A percentile compares a stretch with the other conserved stretches of the same genome.
phyloP scores from a whole-genome alignment of 2,113 vertebrate species.

The Noturus placidus region DNA sequence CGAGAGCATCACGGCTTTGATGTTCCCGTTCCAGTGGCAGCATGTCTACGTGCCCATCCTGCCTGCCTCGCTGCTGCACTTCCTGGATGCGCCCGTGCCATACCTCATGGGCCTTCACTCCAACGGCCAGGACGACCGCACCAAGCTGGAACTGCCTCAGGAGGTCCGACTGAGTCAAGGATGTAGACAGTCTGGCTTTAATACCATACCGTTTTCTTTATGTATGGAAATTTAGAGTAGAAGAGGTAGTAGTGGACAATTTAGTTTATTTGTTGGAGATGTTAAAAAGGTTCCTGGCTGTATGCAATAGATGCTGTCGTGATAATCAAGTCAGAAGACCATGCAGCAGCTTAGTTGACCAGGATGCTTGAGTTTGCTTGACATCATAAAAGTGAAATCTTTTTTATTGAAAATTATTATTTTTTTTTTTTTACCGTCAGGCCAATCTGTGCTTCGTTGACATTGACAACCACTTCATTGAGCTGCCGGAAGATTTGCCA shows the following conservation, averaged over 20 bases:
- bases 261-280: background rate
- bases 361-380: background rate
- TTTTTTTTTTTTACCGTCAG: slow-evolving; percentile 64
- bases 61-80: slow-evolving; percentile 89
- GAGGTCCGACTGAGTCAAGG: slow-evolving; percentile 76
- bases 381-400: background rate
- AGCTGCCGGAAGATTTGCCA: slow-evolving; percentile 94
- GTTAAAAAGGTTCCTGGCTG: background rate
- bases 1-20: slow-evolving; percentile 85
- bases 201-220: background rate
- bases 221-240: background rate
- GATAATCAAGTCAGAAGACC: background rate
- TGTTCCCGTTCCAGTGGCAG: slow-evolving; percentile 98
- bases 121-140: slow-evolving; percentile 86
- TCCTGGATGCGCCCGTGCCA: slow-evolving; percentile 94
- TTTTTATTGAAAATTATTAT: too few species aligned
- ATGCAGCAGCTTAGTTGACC: background rate
- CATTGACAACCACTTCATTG: slow-evolving; percentile 97
- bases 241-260: background rate
- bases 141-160: slow-evolving; percentile 92
- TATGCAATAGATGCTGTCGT: background rate
- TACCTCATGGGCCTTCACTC: slow-evolving; percentile 96
- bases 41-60: slow-evolving; percentile 96
- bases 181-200: background rate
- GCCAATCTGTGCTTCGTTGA: slow-evolving; percentile 98